phyloP scores from a whole-genome alignment of 2,797 vertebrate genomes.

The Hephaestus fuliginosus region DNA sequence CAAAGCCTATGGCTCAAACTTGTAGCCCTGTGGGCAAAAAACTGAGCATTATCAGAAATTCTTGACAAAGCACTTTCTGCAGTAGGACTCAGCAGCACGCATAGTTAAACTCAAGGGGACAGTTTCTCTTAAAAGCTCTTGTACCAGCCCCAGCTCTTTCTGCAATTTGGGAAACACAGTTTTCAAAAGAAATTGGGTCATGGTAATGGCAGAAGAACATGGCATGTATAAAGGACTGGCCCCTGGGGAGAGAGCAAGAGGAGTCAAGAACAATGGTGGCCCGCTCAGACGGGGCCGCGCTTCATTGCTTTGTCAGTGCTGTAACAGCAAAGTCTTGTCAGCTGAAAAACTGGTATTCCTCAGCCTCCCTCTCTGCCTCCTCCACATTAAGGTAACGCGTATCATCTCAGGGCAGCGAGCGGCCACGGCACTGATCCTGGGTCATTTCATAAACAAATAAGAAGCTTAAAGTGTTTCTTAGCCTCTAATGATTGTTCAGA shows the following conservation, averaged over 20 bases:
- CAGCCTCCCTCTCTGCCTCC: constrained; percentile 9
- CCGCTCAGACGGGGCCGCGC: constrained; percentile 41
- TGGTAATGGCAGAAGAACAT: constrained; percentile 76
- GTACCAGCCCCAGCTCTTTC: constrained; percentile 60
- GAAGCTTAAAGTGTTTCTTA: constrained; percentile 48
- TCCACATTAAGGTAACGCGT: constrained; percentile 37
- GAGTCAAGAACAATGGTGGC: constrained; percentile 72
- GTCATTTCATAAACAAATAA: constrained; percentile 62
- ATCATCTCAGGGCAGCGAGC: constrained; percentile 28
- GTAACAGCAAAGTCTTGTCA: constrained; percentile 67
- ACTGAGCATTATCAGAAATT: constrained; percentile 70
- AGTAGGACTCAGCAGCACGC: constrained; percentile 74
- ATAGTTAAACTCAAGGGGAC: constrained; percentile 81
- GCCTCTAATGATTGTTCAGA: constrained; percentile 41
- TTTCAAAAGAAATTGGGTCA: constrained; percentile 84
- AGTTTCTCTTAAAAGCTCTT: constrained; percentile 81
- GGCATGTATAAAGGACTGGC: constrained; percentile 76
- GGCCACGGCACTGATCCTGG: constrained; percentile 20
- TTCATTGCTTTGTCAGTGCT: constrained; percentile 70
- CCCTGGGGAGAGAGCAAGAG: constrained; percentile 68
- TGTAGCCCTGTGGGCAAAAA: constrained; percentile 66
- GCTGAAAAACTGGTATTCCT: constrained; percentile 29
- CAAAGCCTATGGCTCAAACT: constrained; percentile 50
- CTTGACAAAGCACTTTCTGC: constrained; percentile 82
- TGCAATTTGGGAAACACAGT: constrained; percentile 75